Evolutionary conservation across 2,113 vertebrate genomes (phyloP).

Genomic region (Toxotes jaculatrix): DNA sequence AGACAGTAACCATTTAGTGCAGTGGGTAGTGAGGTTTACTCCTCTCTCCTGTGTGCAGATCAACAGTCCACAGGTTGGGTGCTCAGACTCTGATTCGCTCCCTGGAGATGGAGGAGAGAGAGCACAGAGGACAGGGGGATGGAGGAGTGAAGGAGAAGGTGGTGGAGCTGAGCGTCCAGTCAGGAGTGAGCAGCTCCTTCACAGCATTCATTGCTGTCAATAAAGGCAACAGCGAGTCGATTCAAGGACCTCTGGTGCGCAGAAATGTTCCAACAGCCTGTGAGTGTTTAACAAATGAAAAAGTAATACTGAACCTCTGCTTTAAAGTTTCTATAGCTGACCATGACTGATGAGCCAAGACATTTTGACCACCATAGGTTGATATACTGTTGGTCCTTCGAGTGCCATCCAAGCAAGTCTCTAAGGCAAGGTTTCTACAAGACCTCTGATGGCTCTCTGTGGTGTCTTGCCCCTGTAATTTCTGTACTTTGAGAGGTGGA

Average conservation of each 20-base stretch:
- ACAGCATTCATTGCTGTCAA: constrained; percentile 86
- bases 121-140: background rate
- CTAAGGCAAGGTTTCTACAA: no score
- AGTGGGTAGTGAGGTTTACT: no score
- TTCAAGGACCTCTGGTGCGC: constrained; percentile 78
- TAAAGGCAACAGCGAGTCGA: constrained; percentile 61
- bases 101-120: constrained; percentile 72
- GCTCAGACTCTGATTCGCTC: constrained; percentile 83
- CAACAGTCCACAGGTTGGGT: constrained; percentile 85
- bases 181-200: constrained; percentile 85
- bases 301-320: no score
- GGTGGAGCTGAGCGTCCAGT: constrained; percentile 83
- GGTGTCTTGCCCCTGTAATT: no score
- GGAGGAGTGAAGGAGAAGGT: constrained; percentile 70
- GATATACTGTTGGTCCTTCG: no score
- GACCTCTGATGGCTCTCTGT: no score
- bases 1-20: background rate
- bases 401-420: no score
- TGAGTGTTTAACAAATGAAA: constrained; percentile 36
- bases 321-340: no score
- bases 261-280: constrained; percentile 69
- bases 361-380: no score
- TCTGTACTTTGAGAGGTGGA: no score
- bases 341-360: no score
- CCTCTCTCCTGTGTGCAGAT: constrained; percentile 63